phyloP scores from a whole-genome alignment of 2,113 vertebrate genomes.

The Sorex fumeus region DNA sequence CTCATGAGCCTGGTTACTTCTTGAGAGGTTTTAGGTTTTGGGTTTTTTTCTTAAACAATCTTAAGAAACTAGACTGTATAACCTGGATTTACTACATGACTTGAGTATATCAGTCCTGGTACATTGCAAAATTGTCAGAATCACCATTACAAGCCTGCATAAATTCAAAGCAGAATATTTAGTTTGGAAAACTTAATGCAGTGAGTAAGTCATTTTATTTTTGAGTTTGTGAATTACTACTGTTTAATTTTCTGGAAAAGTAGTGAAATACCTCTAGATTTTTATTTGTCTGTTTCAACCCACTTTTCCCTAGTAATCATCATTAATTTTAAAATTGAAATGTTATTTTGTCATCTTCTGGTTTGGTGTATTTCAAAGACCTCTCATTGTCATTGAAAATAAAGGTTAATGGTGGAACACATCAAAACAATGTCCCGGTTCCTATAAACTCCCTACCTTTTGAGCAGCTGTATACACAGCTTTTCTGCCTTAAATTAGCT shows the following conservation, averaged over 20 bases:
- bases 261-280: slow-evolving; percentile 31
- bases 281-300: slow-evolving; percentile 20
- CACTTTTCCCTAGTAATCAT: slow-evolving; percentile 31
- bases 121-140: not conserved
- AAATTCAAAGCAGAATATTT: not conserved
- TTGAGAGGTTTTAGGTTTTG: not conserved
- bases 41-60: not conserved
- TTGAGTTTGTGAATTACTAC: not conserved
- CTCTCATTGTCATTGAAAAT: slow-evolving; percentile 43
- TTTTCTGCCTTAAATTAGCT: slow-evolving; percentile 53
- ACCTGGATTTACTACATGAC: not conserved
- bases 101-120: not conserved
- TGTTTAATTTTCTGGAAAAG: not conserved
- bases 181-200: not conserved
- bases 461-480: not conserved
- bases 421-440: slow-evolving; percentile 38
- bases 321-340: slow-evolving; percentile 71
- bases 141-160: not conserved
- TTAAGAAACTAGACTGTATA: not conserved
- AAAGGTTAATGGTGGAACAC: slow-evolving; percentile 57
- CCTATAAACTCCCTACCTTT: slow-evolving; percentile 29
- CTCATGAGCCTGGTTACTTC: not conserved
- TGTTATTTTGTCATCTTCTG: slow-evolving; percentile 43
- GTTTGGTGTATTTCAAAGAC: slow-evolving; percentile 59
- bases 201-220: not conserved